Evolutionary conservation across 2,888 invertebrate genomes (phyloP).

Genomic region (Theretra japonica): DNA sequence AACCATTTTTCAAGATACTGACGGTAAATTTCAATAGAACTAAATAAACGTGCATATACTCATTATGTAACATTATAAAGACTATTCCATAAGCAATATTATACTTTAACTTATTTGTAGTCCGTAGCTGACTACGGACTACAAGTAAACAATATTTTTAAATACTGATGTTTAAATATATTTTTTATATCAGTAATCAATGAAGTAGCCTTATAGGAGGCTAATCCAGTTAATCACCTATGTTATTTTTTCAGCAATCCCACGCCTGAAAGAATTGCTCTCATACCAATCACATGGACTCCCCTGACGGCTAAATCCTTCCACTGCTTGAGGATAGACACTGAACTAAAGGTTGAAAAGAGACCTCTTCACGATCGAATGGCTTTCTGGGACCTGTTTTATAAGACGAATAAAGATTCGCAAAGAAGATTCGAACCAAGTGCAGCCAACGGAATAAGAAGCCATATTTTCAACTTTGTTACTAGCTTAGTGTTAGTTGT

Average conservation of each 20-base stretch:
- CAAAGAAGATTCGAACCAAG: conserved; percentile 32
- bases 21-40: too few relatives aligned
- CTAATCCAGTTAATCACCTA: too few relatives aligned
- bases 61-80: too few relatives aligned
- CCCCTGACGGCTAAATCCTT: conserved; percentile 47
- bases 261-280: conserved; percentile 52
- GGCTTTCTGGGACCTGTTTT: conserved; percentile 62
- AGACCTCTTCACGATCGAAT: conserved; percentile 53
- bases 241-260: conserved; percentile 53
- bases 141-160: too few relatives aligned
- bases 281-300: conserved; percentile 60
- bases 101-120: too few relatives aligned
- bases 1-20: too few relatives aligned
- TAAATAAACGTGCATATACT: too few relatives aligned
- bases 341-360: conserved; percentile 39
- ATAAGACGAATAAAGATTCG: conserved; percentile 43
- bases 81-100: too few relatives aligned
- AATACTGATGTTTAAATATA: too few relatives aligned
- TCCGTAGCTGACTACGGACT: too few relatives aligned
- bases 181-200: too few relatives aligned
- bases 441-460: background rate
- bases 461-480: background rate
- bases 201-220: too few relatives aligned
- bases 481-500: background rate
- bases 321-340: conserved; percentile 52